Evolutionary conservation across 2,113 vertebrate genomes (phyloP), one percentile per base, ranked within the genome.

Genomic region (Muscicapa adusta): DNA sequence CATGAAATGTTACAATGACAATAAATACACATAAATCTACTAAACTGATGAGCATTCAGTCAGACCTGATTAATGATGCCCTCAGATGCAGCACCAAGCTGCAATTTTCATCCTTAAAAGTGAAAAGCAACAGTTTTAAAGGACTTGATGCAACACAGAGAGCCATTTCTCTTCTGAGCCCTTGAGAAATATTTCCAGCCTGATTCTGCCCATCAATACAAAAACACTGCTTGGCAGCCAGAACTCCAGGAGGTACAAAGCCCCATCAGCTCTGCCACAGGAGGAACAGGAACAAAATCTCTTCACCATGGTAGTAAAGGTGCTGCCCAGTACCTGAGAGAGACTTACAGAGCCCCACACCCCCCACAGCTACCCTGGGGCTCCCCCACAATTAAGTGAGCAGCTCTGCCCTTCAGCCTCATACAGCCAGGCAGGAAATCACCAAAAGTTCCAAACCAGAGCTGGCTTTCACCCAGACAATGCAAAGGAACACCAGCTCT

Each of bases 1-100:
- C 81, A 73, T 79, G 71, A 95, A 95, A 94, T 51, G 91, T 89
- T 94, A 89, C 85, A 87, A 26, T 87, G 89, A 89, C 76, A 89
- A 93, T 75, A 94, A 85, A 95, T 72, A 91, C 85, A 89, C 67
- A 93, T 96, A 94, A 88, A 96, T 96, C 94, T 85, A 70, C 81
- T 56, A 33, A 95, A 95, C 28, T 47, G 62, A 93, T 93, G 74
- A 95, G 78, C 20, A 76, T 73, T 94, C 81, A 85, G 53, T 79
- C 71, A 85, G 67, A 62, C 34, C 47, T 96, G 96, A 96, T 94
- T 88, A 85, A 96, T 43, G 81, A 73, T 47, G 88, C 51, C 78
- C 71, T 91, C 60, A 94, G 94, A 75, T 93, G 71, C 34, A 80
- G 75, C 56, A 94, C 62, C 85, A 93, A 88, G 63, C 47, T 74